A percentile compares a stretch with the other conserved stretches of the same genome.
Conservation (phyloP, 2,888 invertebrate genomes). For the Zaprionus lineosus region DNA sequence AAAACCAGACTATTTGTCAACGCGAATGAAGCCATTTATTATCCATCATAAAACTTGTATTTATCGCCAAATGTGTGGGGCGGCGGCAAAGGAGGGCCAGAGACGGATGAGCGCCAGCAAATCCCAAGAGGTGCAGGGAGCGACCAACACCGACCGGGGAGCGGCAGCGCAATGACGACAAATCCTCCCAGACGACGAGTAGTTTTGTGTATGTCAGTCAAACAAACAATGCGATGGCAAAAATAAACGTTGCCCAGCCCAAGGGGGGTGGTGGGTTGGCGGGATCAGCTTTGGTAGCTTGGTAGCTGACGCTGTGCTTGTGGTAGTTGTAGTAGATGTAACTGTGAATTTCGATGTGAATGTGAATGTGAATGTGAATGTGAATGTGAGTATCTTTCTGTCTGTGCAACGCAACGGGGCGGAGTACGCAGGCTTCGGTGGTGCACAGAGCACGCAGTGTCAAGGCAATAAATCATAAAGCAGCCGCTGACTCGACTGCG, state of each 20-base stretch:
- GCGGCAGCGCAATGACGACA: conserved; percentile 45
- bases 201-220: conserved; percentile 64
- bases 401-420: neutral
- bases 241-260: conserved; percentile 46
- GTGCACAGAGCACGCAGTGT: conserved; percentile 60
- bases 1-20: conserved; percentile 80
- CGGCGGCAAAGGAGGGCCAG: conserved; percentile 3
- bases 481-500: conserved; percentile 46
- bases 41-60: conserved; percentile 81
- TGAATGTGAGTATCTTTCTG: conserved; percentile 8
- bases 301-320: no score
- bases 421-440: neutral
- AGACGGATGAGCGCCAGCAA: conserved; percentile 26
- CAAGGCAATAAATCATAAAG: conserved; percentile 78
- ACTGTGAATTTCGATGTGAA: neutral
- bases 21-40: conserved; percentile 81
- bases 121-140: conserved; percentile 57
- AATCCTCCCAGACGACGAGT: conserved; percentile 72
- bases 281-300: no score
- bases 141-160: conserved; percentile 16
- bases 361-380: conserved; percentile 3
- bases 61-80: conserved; percentile 74
- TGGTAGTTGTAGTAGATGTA: no score
- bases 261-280: conserved; percentile 6
- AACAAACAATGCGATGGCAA: conserved; percentile 70